phyloP scores from a whole-genome alignment of 2,797 vertebrate genomes.

The Hoplostethus atlanticus region DNA sequence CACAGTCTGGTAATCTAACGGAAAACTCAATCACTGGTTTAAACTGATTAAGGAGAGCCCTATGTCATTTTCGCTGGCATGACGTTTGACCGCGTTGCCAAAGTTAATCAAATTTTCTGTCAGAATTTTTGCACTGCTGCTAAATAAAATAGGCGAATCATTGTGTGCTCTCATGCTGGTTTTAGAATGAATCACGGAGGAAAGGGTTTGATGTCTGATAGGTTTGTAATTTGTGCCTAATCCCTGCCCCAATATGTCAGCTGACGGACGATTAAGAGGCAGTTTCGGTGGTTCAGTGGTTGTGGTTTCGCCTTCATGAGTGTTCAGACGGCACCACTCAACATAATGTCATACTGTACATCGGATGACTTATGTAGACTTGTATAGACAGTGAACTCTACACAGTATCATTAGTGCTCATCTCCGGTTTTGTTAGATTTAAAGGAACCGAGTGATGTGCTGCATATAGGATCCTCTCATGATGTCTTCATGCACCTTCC shows the following conservation, averaged over 20 bases:
- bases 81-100: conserved; percentile 29
- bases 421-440: no score
- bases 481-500: neutral
- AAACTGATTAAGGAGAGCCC: conserved; percentile 37
- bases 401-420: no score
- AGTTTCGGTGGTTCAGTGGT: conserved; percentile 27
- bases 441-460: neutral
- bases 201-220: conserved; percentile 47
- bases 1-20: neutral
- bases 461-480: neutral
- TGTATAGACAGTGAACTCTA: no score
- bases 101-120: conserved; percentile 43
- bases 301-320: conserved; percentile 48
- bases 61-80: conserved; percentile 38
- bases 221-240: conserved; percentile 60
- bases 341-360: conserved; percentile 29
- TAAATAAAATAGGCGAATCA: conserved; percentile 35
- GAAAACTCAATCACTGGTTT: conserved; percentile 45
- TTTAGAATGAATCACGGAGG: conserved; percentile 54
- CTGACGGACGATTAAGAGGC: conserved; percentile 46
- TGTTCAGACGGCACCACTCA: conserved; percentile 44
- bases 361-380: conserved; percentile 5
- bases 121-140: conserved; percentile 15
- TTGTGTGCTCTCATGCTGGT: conserved; percentile 37
- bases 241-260: conserved; percentile 26